phyloP scores from a whole-genome alignment of 2,797 vertebrate genomes.

The Melanotaenia parkinsoni region DNA sequence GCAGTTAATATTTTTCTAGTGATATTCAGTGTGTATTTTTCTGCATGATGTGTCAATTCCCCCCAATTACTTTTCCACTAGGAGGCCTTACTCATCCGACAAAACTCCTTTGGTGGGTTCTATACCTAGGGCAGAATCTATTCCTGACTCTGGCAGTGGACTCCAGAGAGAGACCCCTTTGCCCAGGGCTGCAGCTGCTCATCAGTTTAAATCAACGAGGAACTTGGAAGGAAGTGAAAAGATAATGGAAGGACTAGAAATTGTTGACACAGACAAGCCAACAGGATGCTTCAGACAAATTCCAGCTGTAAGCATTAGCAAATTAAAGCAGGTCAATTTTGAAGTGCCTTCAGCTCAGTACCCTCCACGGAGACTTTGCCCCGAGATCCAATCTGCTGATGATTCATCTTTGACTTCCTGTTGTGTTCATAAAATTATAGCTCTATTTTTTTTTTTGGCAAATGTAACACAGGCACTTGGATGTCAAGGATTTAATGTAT shows the following conservation, averaged over 20 bases:
- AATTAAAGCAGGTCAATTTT: slow-evolving; percentile 54
- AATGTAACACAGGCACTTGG: background rate
- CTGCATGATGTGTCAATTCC: slow-evolving; percentile 34
- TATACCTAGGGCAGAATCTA: slow-evolving; percentile 59
- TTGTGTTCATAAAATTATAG: slow-evolving; percentile 31
- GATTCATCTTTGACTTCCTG: slow-evolving; percentile 37
- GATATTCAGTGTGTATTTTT: slow-evolving; percentile 28
- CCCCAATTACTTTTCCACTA: slow-evolving; percentile 48
- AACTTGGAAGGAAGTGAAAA: slow-evolving; percentile 54
- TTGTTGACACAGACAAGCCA: slow-evolving; percentile 53
- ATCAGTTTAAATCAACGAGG: slow-evolving; percentile 58
- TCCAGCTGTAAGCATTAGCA: slow-evolving; percentile 63
- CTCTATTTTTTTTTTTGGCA: slow-evolving; percentile 28
- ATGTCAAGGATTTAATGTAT: slow-evolving; percentile 20
- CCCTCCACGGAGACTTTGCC: slow-evolving; percentile 29
- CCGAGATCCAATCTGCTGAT: slow-evolving; percentile 12
- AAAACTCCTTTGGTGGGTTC: slow-evolving; percentile 51
- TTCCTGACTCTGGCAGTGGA: slow-evolving; percentile 58
- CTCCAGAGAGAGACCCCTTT: slow-evolving; percentile 45
- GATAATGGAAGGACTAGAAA: slow-evolving; percentile 43
- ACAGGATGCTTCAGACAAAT: slow-evolving; percentile 59
- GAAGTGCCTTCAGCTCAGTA: slow-evolving; percentile 36
- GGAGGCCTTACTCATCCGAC: slow-evolving; percentile 47
- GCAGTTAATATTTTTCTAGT: slow-evolving; percentile 35
- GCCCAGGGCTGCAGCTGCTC: slow-evolving; percentile 62